Percentiles rank a stretch among this genome's conserved stretches.
These are phyloP conservation scores for Melanotaenia parkinsoni DNA, from an alignment of 2,797 vertebrate genomes.

Conservation along the genomic window DNA sequence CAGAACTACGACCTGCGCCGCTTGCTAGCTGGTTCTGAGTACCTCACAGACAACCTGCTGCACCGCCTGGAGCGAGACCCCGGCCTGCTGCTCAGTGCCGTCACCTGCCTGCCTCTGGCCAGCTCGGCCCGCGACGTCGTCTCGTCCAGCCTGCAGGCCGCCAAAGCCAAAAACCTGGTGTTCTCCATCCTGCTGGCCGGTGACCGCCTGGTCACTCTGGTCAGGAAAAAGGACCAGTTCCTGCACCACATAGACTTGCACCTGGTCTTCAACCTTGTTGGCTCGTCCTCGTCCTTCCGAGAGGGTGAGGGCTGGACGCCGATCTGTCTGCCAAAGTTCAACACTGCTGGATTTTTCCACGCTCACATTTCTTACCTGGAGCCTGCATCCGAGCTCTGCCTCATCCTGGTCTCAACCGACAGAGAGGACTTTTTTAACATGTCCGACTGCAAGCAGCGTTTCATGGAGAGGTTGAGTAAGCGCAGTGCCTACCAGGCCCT, in stretches of 20 bases:
- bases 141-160: conserved; percentile 91
- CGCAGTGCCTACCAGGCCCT: conserved; percentile 86
- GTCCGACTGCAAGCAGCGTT: conserved; percentile 93
- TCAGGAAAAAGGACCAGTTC: conserved; percentile 95
- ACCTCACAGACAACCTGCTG: conserved; percentile 94
- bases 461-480: conserved; percentile 91
- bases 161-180: conserved; percentile 91
- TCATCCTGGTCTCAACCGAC: conserved; percentile 94
- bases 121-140: conserved; percentile 86
- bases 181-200: conserved; percentile 94
- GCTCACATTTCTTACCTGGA: conserved; percentile 97
- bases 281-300: conserved; percentile 93
- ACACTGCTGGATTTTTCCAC: conserved; percentile 94
- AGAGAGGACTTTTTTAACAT: conserved; percentile 97
- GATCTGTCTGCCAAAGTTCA: conserved; percentile 47
- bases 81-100: conserved; percentile 92
- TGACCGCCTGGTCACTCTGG: conserved; percentile 91
- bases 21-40: conserved; percentile 93
- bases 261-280: conserved; percentile 95
- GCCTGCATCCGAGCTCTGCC: conserved; percentile 90
- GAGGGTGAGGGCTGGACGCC: conserved; percentile 97
- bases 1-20: conserved; percentile 97
- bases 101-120: conserved; percentile 91
- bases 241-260: conserved; percentile 97
- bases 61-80: conserved; percentile 92